phyloP scores from a whole-genome alignment of 2,888 invertebrate species.

The Drosophila stalkeri region DNA sequence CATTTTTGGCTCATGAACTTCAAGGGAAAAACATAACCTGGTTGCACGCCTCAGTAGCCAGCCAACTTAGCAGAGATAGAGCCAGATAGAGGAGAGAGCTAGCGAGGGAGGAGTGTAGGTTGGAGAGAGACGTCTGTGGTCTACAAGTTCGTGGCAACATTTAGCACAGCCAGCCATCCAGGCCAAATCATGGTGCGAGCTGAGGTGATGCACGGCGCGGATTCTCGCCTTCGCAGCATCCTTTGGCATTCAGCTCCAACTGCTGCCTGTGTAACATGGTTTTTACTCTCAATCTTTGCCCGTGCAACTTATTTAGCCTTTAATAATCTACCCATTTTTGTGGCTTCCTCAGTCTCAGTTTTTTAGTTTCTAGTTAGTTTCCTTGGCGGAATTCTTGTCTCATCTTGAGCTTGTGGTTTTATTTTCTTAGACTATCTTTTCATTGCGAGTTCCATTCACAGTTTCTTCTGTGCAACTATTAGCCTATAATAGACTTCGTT shows the following conservation, averaged over 20 bases:
- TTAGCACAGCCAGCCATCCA: not conserved
- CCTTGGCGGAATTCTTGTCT: not conserved
- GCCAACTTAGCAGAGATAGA: not conserved
- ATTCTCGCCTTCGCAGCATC: not conserved
- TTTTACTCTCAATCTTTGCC: not conserved
- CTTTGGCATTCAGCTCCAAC: not conserved
- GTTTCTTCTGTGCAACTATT: not conserved
- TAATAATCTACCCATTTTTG: constrained; percentile 6
- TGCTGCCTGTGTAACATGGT: not conserved
- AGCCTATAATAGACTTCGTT: not conserved
- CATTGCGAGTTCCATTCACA: not conserved
- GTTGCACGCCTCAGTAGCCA: constrained; percentile 38
- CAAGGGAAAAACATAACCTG: constrained; percentile 63
- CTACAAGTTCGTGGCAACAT: constrained; percentile 1
- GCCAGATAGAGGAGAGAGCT: not conserved
- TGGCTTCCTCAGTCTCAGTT: not conserved
- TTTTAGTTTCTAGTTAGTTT: not conserved
- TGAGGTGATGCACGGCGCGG: not conserved
- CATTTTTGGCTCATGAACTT: constrained; percentile 70
- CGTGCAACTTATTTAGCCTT: constrained; percentile 13
- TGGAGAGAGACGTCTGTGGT: not conserved
- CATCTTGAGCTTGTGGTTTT: not conserved
- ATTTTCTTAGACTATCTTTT: not conserved
- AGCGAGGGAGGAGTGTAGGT: too few relatives aligned
- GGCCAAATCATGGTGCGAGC: not conserved